A percentile compares a stretch with the other conserved stretches of the same genome.
Evolutionary conservation across 2,113 vertebrate species (phyloP).

Genomic region (Raja brachyura): DNA sequence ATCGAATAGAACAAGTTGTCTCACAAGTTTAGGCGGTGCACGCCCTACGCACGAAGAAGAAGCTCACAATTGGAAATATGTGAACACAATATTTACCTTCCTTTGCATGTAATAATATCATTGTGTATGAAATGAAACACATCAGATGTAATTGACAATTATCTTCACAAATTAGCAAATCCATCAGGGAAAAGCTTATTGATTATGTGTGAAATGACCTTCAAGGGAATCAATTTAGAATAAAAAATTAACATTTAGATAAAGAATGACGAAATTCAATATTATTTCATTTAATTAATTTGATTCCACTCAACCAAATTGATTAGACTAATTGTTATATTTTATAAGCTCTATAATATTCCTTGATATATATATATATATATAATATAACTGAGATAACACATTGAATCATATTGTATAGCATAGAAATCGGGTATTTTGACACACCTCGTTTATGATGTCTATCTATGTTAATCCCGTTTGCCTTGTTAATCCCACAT

Average conservation of each 20-base stretch:
- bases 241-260: background rate
- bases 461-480: too few relatives aligned
- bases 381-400: too few relatives aligned
- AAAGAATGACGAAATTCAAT: background rate
- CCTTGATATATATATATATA: background rate
- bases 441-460: too few relatives aligned
- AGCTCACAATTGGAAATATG: background rate
- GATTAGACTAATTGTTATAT: background rate
- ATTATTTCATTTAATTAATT: conserved; percentile 21
- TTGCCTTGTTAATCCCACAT: too few relatives aligned
- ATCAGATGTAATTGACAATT: background rate
- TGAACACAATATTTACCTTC: background rate
- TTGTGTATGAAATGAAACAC: background rate
- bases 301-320: conserved; percentile 7
- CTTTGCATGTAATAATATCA: background rate
- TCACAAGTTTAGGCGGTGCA: too few relatives aligned
- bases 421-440: too few relatives aligned
- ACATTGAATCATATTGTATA: too few relatives aligned
- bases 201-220: background rate
- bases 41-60: too few relatives aligned
- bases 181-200: background rate
- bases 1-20: too few relatives aligned
- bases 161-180: background rate
- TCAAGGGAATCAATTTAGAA: conserved; percentile 25
- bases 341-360: background rate